Base-by-base conservation (phyloP, 2,888 invertebrate species). In the Panzeria rudis region DNA sequence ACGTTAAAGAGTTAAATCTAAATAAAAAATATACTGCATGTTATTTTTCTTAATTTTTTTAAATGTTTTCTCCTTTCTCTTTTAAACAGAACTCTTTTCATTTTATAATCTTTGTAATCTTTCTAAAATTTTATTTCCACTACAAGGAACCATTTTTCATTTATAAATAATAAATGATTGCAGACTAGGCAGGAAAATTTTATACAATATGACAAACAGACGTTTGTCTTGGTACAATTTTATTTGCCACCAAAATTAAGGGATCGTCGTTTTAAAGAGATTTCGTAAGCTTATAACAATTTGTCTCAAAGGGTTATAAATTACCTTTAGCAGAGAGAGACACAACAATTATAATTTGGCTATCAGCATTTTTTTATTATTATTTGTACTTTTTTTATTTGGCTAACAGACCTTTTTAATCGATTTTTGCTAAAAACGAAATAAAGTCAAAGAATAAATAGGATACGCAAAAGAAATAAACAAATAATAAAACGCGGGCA, bases 51-150 rank as follows among this genome's bases (percentile, higher is more conserved):
- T 35, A 13, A 23, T 7, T 69, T 69, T 29, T 29, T 41, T 71
- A 35, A 29, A 44, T 5, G 17, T 32, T 25, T 62, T 71, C 44
- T 71, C 25, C 2, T 38, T 44, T 38, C 1, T 25, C 3, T 47
- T 29, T 29, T 1, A 72, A 68, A 47, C 3, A 17, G 41, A 52
- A 62, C 44, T 52, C n/a, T 41, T 61, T 64, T 25, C 23, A 66
- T 73, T 80, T 13, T 50, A 32, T 52, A 68, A 73, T 68, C 73
- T 66, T 80, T 50, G 54, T 69, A 76, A 82, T 76, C 76, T 54
- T 82, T 69, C 6, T 52, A 56, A 38, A 77, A 83, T 82, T 72
- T 56, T 47, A 56, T 83, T 83, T 83, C 52, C 76, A 77, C 83
- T 77, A 66, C 50, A 72, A 41, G 66, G 56, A 71, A 72, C 77